Evolutionary conservation across 2,113 vertebrate genomes (phyloP).

Genomic region (Hemicordylus capensis): DNA sequence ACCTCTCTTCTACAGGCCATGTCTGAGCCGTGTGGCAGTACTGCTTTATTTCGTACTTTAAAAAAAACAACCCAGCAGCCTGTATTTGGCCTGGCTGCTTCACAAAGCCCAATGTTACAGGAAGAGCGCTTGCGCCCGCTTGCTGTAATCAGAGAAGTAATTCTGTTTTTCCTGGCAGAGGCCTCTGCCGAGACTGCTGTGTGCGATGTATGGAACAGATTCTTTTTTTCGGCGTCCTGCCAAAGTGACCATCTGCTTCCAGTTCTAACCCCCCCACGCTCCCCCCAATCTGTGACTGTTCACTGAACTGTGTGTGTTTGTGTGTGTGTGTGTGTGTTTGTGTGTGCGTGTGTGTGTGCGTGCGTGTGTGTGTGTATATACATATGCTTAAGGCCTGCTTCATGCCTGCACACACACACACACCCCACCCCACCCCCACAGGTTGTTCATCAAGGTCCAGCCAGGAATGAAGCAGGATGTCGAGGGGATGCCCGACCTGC

Average conservation of each 20-base stretch:
- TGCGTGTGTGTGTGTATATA: no score
- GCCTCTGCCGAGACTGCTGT: constrained; percentile 35
- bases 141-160: constrained; percentile 46
- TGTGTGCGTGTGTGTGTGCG: no score
- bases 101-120: constrained; percentile 25
- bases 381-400: not conserved
- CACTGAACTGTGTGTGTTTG: not conserved
- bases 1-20: not conserved
- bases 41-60: not conserved
- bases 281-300: constrained; percentile 25
- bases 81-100: constrained; percentile 24
- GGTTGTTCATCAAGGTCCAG: not conserved
- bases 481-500: not conserved
- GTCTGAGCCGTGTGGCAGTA: not conserved
- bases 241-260: constrained; percentile 53
- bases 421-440: no score
- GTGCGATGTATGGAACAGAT: constrained; percentile 41
- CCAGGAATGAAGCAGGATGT: not conserved
- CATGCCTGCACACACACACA: not conserved
- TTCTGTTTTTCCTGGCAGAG: constrained; percentile 48
- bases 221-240: constrained; percentile 31
- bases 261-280: not conserved
- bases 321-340: not conserved
- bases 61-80: constrained; percentile 1
- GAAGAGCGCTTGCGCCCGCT: constrained; percentile 27